phyloP scores from a whole-genome alignment of 2,888 invertebrate species.

The Euclidia mi region DNA sequence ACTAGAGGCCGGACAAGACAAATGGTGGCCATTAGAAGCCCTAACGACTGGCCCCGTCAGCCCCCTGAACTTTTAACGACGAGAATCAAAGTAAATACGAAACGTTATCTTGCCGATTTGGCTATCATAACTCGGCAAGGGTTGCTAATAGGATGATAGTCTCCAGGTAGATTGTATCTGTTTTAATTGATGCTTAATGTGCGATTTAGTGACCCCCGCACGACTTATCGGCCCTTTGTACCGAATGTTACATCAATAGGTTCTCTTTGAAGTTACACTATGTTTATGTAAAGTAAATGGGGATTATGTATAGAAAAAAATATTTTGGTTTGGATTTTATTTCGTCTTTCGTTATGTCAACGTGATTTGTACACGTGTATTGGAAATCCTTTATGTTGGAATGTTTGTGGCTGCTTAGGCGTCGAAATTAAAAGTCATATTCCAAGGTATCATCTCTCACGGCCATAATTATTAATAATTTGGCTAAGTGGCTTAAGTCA shows the following conservation, averaged over 20 bases:
- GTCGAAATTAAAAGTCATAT: no score
- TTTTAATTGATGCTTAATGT: slow-evolving; percentile 66
- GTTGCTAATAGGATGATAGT: slow-evolving; percentile 78
- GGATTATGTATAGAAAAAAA: neutral
- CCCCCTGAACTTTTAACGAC: slow-evolving; percentile 88
- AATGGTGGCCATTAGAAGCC: slow-evolving; percentile 89
- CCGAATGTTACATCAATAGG: slow-evolving; percentile 31
- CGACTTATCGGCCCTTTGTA: slow-evolving; percentile 48
- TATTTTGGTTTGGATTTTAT: no score
- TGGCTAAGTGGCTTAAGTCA: no score
- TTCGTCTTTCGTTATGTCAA: no score
- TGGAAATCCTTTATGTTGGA: no score
- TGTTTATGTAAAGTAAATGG: neutral
- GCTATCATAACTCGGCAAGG: slow-evolving; percentile 86
- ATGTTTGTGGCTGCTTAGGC: no score
- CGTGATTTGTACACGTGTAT: no score
- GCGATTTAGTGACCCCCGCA: slow-evolving; percentile 57
- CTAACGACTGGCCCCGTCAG: slow-evolving; percentile 89
- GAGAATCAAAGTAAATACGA: slow-evolving; percentile 90
- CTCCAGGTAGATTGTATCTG: slow-evolving; percentile 72
- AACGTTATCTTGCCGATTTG: slow-evolving; percentile 88
- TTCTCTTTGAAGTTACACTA: slow-evolving; percentile 13
- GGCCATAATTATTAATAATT: no score
- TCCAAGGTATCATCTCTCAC: no score
- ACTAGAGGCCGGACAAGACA: slow-evolving; percentile 90